These are phyloP conservation scores for Lynx canadensis DNA, from an alignment of 2,113 vertebrate genomes.

Conservation along the genomic window DNA sequence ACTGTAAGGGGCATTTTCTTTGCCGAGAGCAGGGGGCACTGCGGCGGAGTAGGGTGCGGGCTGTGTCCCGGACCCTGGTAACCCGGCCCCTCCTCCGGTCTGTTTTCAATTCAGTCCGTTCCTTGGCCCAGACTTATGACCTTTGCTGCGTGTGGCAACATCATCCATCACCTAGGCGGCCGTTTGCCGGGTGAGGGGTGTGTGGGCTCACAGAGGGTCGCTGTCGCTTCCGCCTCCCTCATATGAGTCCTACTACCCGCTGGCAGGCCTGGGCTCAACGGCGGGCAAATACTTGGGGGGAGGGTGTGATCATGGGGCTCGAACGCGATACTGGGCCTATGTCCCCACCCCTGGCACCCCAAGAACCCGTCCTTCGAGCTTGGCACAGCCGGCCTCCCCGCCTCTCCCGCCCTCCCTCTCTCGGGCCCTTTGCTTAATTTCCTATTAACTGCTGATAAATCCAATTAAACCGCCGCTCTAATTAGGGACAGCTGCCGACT, in stretches of 20 bases:
- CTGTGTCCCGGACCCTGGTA: not conserved
- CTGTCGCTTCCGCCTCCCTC: not conserved
- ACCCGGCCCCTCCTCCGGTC: not conserved
- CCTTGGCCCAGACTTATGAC: conserved; percentile 78
- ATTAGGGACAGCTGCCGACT: conserved; percentile 88
- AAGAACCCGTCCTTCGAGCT: conserved; percentile 42
- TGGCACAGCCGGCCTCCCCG: conserved; percentile 17
- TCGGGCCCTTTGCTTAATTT: conserved; percentile 83
- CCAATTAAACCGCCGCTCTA: conserved; percentile 85
- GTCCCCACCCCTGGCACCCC: not conserved
- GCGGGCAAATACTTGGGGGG: rapidly evolving
- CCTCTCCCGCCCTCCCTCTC: conserved; percentile 67
- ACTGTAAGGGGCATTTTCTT: not conserved
- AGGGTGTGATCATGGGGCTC: not conserved
- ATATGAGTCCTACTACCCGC: not conserved
- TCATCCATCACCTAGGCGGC: conserved; percentile 74
- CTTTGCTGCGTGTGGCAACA: conserved; percentile 65
- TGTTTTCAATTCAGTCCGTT: conserved; percentile 71
- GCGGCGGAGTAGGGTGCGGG: not conserved
- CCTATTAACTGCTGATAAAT: conserved; percentile 87
- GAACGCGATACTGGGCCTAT: not conserved
- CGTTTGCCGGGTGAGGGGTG: not conserved
- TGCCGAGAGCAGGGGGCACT: not conserved
- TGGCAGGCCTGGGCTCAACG: rapidly evolving
- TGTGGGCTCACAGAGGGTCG: not conserved